These are phyloP conservation scores for Reinhardtius hippoglossoides DNA, from an alignment of 2,113 vertebrate species.

Conservation along the genomic window DNA sequence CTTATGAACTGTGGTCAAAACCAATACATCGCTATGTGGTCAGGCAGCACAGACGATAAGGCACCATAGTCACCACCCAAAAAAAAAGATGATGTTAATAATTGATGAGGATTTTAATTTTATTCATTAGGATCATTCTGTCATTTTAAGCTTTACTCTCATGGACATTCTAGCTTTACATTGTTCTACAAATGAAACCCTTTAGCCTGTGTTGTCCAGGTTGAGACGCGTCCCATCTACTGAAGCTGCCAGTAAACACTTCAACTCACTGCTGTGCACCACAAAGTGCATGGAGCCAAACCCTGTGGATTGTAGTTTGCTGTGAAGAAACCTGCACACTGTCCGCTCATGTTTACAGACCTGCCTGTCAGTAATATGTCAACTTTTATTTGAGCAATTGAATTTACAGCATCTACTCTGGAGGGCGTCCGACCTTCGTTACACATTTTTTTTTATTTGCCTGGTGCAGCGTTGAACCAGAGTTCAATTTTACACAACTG, in stretches of 20 bases:
- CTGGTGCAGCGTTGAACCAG: neutral
- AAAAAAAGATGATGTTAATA: too few species aligned
- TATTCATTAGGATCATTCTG: too few species aligned
- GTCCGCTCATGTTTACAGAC: too few species aligned
- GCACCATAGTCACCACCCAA: neutral
- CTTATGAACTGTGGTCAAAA: slow-evolving; percentile 10
- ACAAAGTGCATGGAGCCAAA: too few species aligned
- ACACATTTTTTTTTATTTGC: neutral
- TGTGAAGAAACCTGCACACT: too few species aligned
- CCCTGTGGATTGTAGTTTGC: too few species aligned
- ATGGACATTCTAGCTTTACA: too few species aligned
- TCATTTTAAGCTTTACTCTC: too few species aligned
- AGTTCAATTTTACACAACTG: neutral
- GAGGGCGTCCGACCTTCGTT: neutral
- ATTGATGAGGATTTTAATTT: too few species aligned
- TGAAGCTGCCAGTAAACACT: neutral
- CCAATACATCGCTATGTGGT: neutral
- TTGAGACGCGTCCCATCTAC: neutral
- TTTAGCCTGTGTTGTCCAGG: too few species aligned
- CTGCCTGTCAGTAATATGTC: neutral
- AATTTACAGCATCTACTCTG: neutral
- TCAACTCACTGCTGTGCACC: too few species aligned
- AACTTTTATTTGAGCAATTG: neutral
- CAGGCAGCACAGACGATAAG: neutral
- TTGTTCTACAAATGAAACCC: too few species aligned